Base-by-base conservation (phyloP, 2,113 vertebrate genomes). In the Archocentrus centrarchus region DNA sequence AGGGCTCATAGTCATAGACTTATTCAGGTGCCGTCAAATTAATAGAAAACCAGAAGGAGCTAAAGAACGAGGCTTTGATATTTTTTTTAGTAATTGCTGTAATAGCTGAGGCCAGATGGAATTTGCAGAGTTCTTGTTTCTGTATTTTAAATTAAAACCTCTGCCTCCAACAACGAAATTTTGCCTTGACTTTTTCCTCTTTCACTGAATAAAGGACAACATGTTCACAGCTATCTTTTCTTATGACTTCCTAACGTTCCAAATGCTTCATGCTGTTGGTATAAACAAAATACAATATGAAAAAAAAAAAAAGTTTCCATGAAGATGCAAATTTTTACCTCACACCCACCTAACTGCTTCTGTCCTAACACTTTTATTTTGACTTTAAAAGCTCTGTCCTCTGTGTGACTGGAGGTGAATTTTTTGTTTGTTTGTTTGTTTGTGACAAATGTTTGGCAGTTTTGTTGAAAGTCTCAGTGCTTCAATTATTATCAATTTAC, bases 371-470 rank as follows among this genome's bases (percentile, higher is more conserved):
- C 50, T 73, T 73, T 73, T 55, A 53, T 55, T 55, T 32, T 55
- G 27, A 73, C 68, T 73, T 32, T 55, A 32, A 73, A 73, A 53
- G 10, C 24, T 55, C 68, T 9, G 47, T 55, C 47, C 30, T 35
- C 68, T 73, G 27, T 18, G 47, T 35, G 53, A 32, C 47, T 73
- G 18, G 68, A 30, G 11, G 24, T 77, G 61, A 58, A 14, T 20
- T 59, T 81, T 37, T 63, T 0, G 2, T 80, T 41, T 85, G 68
- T 82, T 79, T 59, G 66, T 18, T 35, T 85, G 68, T 82, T 80
- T 59, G 66, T 18, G 24, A 85, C 13, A 81, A 83, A 68, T 8
- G 32, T 81, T 63, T 61, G 14, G 18, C 13, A 66, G 20, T 75
- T 88, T 87, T 60, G 68, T 59, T 50, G 14, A 75, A 79, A 24